A percentile compares a stretch with the other conserved stretches of the same genome.
Evolutionary conservation across 2,888 invertebrate genomes (phyloP).

Genomic region (Sarcophaga variegata): DNA sequence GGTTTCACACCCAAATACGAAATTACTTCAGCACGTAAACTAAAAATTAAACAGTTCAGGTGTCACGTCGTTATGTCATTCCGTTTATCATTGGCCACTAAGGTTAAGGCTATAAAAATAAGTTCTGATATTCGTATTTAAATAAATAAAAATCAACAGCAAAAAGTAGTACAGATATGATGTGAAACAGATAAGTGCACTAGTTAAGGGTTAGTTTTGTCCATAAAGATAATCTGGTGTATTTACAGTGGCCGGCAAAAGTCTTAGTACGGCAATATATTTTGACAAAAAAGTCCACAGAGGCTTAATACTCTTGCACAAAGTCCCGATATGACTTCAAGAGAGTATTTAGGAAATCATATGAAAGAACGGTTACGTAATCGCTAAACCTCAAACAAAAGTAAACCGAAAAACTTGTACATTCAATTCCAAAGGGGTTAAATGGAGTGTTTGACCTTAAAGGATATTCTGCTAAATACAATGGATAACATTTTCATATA

Average conservation of each 20-base stretch:
- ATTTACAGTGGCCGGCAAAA: slow-evolving; percentile 13
- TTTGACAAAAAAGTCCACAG: too few species aligned
- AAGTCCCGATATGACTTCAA: too few species aligned
- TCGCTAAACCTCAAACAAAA: too few species aligned
- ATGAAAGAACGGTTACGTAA: too few species aligned
- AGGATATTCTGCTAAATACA: too few species aligned
- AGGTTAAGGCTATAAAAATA: background rate
- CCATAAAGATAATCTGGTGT: slow-evolving; percentile 50
- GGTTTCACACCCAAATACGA: background rate
- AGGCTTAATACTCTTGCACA: too few species aligned
- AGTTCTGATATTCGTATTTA: background rate
- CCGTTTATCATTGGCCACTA: slow-evolving; percentile 10
- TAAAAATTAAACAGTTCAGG: slow-evolving; percentile 15
- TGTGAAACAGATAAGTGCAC: slow-evolving; percentile 19
- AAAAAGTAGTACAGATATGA: background rate
- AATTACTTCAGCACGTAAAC: background rate
- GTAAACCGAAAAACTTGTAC: too few species aligned
- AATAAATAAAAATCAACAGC: background rate
- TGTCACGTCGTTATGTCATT: slow-evolving; percentile 35
- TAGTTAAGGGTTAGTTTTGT: slow-evolving; percentile 27
- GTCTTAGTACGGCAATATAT: too few species aligned
- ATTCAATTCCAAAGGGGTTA: too few species aligned
- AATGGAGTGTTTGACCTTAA: too few species aligned
- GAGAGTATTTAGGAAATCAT: too few species aligned
- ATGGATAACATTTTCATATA: too few species aligned